Evolutionary conservation across 2,113 vertebrate genomes (phyloP).

Genomic region (Calonectris borealis): DNA sequence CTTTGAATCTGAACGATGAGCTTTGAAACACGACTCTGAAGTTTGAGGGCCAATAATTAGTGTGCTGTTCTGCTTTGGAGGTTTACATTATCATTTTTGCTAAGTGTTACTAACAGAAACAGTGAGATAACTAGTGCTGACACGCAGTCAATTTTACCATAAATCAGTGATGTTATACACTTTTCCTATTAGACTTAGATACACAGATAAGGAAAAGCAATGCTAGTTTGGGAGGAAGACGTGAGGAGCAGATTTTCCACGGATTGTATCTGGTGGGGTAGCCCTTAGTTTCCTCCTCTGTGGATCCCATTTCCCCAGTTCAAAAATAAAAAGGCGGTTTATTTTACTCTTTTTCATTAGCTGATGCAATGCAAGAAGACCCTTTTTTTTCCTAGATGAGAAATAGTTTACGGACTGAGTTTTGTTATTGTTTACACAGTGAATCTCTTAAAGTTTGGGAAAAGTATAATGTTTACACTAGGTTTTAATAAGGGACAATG

Average conservation of each 20-base stretch:
- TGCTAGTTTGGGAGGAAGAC: background rate
- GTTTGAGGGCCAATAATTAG: background rate
- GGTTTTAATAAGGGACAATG: background rate
- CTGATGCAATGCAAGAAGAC: background rate
- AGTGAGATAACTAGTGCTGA: background rate
- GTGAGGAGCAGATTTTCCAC: background rate
- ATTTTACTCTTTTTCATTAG: background rate
- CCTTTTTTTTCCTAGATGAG: background rate
- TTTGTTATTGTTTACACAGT: background rate
- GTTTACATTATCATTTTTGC: background rate
- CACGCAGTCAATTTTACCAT: background rate
- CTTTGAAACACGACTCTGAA: background rate
- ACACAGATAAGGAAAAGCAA: background rate
- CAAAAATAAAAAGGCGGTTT: background rate
- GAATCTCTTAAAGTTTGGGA: background rate
- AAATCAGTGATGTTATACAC: background rate
- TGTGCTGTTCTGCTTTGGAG: background rate
- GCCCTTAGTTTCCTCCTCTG: background rate
- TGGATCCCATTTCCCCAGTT: background rate
- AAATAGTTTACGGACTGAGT: background rate
- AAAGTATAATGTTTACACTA: background rate
- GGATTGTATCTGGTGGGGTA: background rate
- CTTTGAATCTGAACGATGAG: background rate
- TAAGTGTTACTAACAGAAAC: background rate
- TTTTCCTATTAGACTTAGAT: background rate